These are phyloP conservation scores for Protophormia terraenovae DNA, from an alignment of 2,888 invertebrate species.

Conservation along the genomic window DNA sequence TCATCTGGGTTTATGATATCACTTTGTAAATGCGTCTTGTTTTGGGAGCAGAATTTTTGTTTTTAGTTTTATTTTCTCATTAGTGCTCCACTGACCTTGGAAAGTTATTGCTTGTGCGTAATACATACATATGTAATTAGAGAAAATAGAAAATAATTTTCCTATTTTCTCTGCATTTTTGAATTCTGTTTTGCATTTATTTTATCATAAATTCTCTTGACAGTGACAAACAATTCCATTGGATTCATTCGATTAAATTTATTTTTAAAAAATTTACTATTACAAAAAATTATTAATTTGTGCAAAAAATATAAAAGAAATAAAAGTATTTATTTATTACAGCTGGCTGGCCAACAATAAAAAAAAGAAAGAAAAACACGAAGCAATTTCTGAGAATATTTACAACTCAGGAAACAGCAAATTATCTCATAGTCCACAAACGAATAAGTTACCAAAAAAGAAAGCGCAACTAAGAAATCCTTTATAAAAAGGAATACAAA, in stretches of 20 bases:
- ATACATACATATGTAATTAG: too few relatives aligned
- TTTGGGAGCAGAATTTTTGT: too few relatives aligned
- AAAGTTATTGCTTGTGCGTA: slow-evolving; percentile 55
- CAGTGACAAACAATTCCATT: not conserved
- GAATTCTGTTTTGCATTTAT: not conserved
- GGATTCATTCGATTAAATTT: not conserved
- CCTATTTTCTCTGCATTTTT: not conserved
- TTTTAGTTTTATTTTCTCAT: not conserved
- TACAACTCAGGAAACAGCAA: not conserved
- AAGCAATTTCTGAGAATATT: not conserved
- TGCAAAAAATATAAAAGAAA: not conserved
- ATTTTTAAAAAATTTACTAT: too few relatives aligned
- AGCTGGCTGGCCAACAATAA: not conserved
- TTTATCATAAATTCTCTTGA: not conserved
- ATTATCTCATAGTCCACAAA: slow-evolving; percentile 39
- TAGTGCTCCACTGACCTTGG: slow-evolving; percentile 58
- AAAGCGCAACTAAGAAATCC: not conserved
- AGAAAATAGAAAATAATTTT: not conserved
- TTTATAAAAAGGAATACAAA: not conserved
- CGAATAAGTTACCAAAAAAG: slow-evolving; percentile 13
- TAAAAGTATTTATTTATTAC: not conserved
- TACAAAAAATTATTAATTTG: too few relatives aligned
- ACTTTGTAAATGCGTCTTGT: too few relatives aligned
- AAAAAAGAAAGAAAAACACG: not conserved
- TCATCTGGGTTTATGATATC: too few relatives aligned